Percentiles rank a stretch among this genome's conserved stretches.
phyloP scores from a whole-genome alignment of 2,888 invertebrate species.

The Mesoligia furuncula region DNA sequence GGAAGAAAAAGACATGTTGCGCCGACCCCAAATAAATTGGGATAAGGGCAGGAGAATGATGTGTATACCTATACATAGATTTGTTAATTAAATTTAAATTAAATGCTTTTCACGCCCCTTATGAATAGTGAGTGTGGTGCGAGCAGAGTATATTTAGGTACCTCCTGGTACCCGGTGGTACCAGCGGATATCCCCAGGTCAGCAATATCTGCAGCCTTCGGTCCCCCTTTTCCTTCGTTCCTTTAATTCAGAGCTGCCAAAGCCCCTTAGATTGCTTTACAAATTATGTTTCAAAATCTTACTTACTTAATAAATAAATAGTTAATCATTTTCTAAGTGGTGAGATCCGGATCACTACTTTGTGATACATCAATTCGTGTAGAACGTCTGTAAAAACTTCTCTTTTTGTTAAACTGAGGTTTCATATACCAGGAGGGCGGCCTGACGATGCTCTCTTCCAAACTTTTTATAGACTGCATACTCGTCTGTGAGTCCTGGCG shows the following conservation, averaged over 20 bases:
- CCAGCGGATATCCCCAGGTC: neutral
- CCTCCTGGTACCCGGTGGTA: neutral
- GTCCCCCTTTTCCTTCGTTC: neutral
- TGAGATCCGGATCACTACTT: constrained; percentile 69
- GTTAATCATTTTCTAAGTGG: constrained; percentile 49
- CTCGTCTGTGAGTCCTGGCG: constrained; percentile 81
- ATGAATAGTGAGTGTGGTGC: neutral
- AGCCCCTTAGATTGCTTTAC: neutral
- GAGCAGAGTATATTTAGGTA: neutral
- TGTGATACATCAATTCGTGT: constrained; percentile 77
- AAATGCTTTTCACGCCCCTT: too few species aligned
- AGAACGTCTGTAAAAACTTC: constrained; percentile 84
- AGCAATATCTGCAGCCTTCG: neutral
- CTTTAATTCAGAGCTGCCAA: constrained; percentile 10
- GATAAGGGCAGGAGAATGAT: too few species aligned
- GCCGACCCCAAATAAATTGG: too few species aligned
- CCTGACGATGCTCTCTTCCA: constrained; percentile 80
- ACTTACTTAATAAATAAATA: neutral
- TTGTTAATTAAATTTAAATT: too few species aligned
- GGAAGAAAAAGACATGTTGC: too few species aligned
- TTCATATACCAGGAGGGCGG: constrained; percentile 90
- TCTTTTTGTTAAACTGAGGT: constrained; percentile 88
- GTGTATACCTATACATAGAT: too few species aligned
- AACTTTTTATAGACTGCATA: constrained; percentile 81
- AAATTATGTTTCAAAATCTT: neutral